These are phyloP conservation scores for Anthopleura sola DNA, from an alignment of 64 coral and sea anemone species.

Conservation along the genomic window DNA sequence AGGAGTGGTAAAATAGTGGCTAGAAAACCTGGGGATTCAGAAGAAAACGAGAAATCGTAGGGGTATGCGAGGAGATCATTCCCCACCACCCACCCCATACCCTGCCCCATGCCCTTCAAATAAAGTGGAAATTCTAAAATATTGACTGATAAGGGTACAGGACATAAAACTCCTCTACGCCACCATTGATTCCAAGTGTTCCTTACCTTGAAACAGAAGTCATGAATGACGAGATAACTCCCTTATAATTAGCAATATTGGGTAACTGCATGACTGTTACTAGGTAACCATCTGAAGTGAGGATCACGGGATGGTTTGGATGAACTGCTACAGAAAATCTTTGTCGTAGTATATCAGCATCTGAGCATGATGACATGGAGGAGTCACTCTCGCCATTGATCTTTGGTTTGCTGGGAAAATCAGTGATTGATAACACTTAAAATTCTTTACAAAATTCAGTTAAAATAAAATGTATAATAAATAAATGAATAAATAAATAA, in stretches of 20 bases:
- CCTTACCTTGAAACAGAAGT: slow-evolving; percentile 66
- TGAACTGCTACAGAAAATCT: slow-evolving; percentile 81
- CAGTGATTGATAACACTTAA: no score
- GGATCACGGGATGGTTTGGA: slow-evolving; percentile 64
- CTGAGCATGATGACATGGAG: slow-evolving; percentile 44
- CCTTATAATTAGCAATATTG: slow-evolving; percentile 49
- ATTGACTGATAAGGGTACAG: no score
- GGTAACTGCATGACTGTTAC: slow-evolving; percentile 89
- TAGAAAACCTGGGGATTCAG: no score
- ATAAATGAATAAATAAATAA: background rate
- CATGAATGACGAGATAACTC: slow-evolving; percentile 72
- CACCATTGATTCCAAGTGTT: background rate
- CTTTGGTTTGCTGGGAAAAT: slow-evolving; percentile 27
- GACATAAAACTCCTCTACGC: no score
- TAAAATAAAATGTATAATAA: no score
- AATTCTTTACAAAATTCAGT: no score
- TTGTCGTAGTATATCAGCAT: slow-evolving; percentile 64
- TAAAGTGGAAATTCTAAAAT: no score
- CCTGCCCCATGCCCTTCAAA: no score
- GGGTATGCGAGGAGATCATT: no score
- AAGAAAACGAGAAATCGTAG: no score
- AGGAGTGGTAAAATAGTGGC: no score
- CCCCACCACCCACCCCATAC: no score
- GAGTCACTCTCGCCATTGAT: slow-evolving; percentile 27
- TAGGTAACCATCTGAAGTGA: slow-evolving; percentile 93